These are phyloP conservation scores for Numida meleagris DNA, from an alignment of 2,113 vertebrate genomes.

Conservation along the genomic window DNA sequence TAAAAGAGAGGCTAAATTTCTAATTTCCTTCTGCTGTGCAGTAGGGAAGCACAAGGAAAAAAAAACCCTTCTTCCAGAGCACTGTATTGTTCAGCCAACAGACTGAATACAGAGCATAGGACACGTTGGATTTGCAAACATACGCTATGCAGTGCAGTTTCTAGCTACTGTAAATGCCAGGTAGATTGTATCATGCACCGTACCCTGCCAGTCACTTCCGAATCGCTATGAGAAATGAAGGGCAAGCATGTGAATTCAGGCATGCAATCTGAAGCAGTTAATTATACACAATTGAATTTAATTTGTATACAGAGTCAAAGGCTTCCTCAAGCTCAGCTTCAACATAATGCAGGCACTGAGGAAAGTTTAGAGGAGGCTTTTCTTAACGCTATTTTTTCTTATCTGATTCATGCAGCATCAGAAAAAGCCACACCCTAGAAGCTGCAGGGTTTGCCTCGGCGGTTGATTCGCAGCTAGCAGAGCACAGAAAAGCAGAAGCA, in stretches of 20 bases:
- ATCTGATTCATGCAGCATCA: constrained; percentile 74
- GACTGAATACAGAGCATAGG: neutral
- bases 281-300: constrained; percentile 14
- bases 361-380: constrained; percentile 56
- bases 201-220: neutral
- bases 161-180: constrained; percentile 16
- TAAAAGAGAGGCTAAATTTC: neutral
- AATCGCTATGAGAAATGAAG: constrained; percentile 1
- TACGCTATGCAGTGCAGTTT: neutral
- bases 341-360: neutral
- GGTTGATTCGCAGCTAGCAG: constrained; percentile 56
- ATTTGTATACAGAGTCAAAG: constrained; percentile 38
- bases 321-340: constrained; percentile 47
- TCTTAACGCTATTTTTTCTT: constrained; percentile 63
- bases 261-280: constrained; percentile 59
- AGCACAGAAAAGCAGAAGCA: constrained; percentile 71
- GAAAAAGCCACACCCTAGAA: constrained; percentile 76
- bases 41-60: neutral
- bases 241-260: constrained; percentile 42
- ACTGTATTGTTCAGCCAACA: neutral
- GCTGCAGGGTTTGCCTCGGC: constrained; percentile 63
- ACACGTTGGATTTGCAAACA: constrained; percentile 28
- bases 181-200: constrained; percentile 49
- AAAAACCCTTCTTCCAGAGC: neutral
- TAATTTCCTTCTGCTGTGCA: constrained; percentile 23